A percentile compares a stretch with the other conserved stretches of the same genome.
Evolutionary conservation across 2,113 vertebrate species (phyloP).

Genomic region (Scortum barcoo): DNA sequence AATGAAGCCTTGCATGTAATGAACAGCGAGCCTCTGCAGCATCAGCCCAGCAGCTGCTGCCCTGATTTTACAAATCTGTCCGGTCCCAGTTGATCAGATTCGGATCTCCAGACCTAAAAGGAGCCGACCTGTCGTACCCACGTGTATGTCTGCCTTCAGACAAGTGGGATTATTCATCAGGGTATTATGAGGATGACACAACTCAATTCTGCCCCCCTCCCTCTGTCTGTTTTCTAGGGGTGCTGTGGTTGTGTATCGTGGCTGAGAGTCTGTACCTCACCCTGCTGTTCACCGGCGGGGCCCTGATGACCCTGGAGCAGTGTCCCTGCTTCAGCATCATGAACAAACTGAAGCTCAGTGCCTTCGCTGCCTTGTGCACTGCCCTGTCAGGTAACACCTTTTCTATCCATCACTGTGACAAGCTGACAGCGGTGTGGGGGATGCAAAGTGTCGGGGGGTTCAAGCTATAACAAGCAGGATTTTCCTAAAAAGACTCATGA

Average conservation of each 20-base stretch:
- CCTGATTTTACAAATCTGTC: constrained; percentile 38
- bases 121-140: constrained; percentile 27
- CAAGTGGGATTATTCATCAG: constrained; percentile 37
- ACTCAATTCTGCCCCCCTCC: not conserved
- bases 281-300: constrained; percentile 85
- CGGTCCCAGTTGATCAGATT: not conserved
- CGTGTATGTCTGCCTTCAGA: not conserved
- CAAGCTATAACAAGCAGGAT: too few relatives aligned
- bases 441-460: too few relatives aligned
- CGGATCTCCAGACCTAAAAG: constrained; percentile 27
- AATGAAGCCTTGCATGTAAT: not conserved
- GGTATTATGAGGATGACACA: constrained; percentile 14
- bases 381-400: constrained; percentile 88
- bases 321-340: constrained; percentile 84
- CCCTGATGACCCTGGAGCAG: constrained; percentile 87
- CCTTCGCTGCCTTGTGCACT: constrained; percentile 90
- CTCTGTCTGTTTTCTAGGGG: constrained; percentile 75
- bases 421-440: not conserved
- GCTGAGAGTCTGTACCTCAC: constrained; percentile 88
- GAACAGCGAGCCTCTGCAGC: not conserved
- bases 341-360: constrained; percentile 89
- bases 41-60: not conserved
- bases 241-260: constrained; percentile 91
- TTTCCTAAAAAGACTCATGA: too few relatives aligned
- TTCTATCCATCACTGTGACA: not conserved